These are phyloP conservation scores for Disparrhopalites patrizii DNA, from an alignment of 2,888 invertebrate species.

Conservation along the genomic window DNA sequence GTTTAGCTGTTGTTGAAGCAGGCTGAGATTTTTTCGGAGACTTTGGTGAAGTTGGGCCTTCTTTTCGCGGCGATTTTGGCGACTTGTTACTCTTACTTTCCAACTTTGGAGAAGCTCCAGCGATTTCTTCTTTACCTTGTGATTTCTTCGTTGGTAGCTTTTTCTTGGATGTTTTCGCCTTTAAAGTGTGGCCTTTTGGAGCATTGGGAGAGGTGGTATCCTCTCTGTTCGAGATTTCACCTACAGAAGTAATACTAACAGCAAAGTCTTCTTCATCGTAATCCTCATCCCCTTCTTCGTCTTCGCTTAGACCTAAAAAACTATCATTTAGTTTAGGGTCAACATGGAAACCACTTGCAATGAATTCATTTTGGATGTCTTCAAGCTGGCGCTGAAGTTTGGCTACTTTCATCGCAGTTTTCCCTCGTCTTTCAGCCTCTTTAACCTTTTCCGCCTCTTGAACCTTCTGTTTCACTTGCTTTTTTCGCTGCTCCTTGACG, in stretches of 20 bases:
- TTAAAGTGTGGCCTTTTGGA: background rate
- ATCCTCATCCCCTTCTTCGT: background rate
- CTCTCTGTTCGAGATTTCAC: background rate
- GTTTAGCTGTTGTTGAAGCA: background rate
- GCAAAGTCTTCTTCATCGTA: background rate
- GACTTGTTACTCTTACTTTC: too few relatives aligned
- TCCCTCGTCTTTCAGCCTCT: constrained; percentile 22
- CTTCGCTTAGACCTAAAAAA: constrained; percentile 18
- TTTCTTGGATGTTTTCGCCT: background rate
- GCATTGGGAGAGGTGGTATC: background rate
- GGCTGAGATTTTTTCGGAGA: background rate
- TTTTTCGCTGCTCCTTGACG: constrained; percentile 4
- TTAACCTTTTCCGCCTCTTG: background rate
- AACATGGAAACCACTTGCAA: background rate
- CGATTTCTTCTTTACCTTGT: too few relatives aligned
- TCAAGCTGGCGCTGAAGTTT: constrained; percentile 19
- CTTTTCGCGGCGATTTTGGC: too few relatives aligned
- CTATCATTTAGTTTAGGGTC: constrained; percentile 18
- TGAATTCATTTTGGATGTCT: constrained; percentile 13
- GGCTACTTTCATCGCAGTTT: constrained; percentile 27
- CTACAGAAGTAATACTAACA: too few relatives aligned
- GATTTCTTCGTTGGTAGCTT: background rate
- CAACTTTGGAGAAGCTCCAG: too few relatives aligned
- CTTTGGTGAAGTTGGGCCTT: background rate
- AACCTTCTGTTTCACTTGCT: background rate